Percentiles rank a stretch among this genome's conserved stretches.
Conservation (phyloP, 1,140 invertebrate species). For the Phymastichus coffea region DNA sequence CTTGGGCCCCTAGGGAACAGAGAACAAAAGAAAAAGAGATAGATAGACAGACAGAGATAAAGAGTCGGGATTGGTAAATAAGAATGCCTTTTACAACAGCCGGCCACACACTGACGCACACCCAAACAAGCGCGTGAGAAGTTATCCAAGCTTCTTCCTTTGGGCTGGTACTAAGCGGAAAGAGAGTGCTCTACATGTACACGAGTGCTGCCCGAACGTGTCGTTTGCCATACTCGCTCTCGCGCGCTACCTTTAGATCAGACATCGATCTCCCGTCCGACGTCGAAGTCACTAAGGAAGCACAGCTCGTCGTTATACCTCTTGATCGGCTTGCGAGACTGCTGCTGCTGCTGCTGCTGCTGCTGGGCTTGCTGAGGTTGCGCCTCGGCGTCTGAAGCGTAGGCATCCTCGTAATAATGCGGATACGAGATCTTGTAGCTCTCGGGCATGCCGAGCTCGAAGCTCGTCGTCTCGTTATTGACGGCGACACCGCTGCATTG, state of each 20-base stretch:
- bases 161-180: no score
- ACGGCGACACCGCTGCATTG: constrained; percentile 32
- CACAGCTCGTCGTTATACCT: constrained; percentile 60
- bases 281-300: constrained; percentile 77
- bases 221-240: no score
- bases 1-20: constrained; percentile 43
- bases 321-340: constrained; percentile 33
- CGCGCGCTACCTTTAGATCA: no score
- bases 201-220: no score
- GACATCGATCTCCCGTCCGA: constrained; percentile 75
- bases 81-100: no score
- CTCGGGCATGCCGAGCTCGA: constrained; percentile 47
- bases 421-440: constrained; percentile 53
- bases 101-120: no score
- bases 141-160: no score
- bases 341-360: constrained; percentile 19
- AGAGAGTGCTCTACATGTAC: no score
- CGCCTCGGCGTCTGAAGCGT: constrained; percentile 42
- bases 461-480: constrained; percentile 38
- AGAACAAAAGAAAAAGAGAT: no score
- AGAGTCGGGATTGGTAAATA: no score
- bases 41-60: no score
- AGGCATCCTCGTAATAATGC: constrained; percentile 52
- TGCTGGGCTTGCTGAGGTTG: constrained; percentile 31
- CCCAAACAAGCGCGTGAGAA: no score